These are phyloP conservation scores for Agonopterix arenella DNA, from an alignment of 2,888 invertebrate species.

Conservation along the genomic window DNA sequence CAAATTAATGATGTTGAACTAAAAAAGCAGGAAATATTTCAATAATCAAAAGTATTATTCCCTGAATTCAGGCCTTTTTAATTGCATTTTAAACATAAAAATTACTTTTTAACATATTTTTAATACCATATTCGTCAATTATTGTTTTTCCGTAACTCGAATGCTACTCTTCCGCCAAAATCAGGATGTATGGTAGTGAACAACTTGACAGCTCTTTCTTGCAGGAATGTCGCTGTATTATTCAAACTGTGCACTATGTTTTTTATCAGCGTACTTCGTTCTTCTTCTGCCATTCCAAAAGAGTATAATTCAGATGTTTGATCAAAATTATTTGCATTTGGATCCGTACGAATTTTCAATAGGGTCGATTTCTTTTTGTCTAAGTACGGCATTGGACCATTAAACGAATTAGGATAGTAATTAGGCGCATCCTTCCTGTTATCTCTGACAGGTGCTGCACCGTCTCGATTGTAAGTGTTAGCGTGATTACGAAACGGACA, in stretches of 20 bases:
- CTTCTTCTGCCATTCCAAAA: constrained; percentile 76
- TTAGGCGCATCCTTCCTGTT: constrained; percentile 91
- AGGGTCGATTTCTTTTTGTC: constrained; percentile 21
- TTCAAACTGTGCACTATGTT: constrained; percentile 79
- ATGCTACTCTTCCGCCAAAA: background rate
- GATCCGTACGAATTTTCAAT: background rate
- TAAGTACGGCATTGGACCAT: constrained; percentile 81
- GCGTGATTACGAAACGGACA: constrained; percentile 6
- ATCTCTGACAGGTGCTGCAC: constrained; percentile 79
- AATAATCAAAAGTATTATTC: no score
- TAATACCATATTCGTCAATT: no score
- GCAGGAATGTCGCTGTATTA: background rate
- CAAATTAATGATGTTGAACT: no score
- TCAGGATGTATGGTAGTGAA: constrained; percentile 60
- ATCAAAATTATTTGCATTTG: constrained; percentile 1
- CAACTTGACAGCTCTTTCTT: constrained; percentile 79
- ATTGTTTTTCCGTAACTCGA: background rate
- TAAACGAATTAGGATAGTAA: constrained; percentile 93
- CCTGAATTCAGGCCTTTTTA: no score
- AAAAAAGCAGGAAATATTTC: no score
- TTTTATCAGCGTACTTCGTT: constrained; percentile 80
- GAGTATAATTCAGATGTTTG: background rate
- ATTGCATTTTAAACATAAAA: no score
- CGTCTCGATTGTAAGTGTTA: constrained; percentile 15
- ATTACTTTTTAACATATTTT: no score